Evolutionary conservation across 2,888 invertebrate species (phyloP).

Genomic region (Boloria selene): DNA sequence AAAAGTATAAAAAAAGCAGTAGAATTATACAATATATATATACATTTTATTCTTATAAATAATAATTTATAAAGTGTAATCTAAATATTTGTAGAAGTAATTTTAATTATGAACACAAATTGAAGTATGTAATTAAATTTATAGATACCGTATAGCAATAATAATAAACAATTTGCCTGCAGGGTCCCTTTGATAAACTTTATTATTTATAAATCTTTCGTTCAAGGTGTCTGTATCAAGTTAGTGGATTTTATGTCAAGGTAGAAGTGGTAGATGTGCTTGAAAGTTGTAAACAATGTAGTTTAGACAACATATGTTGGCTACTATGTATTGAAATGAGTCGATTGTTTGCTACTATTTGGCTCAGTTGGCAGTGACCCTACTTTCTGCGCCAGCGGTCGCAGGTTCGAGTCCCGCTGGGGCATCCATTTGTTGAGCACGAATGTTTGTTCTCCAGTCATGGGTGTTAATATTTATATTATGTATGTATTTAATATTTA

Average conservation of each 20-base stretch:
- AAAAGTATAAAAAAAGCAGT: too few species aligned
- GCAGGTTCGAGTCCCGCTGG: too few species aligned
- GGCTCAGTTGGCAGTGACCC: too few species aligned
- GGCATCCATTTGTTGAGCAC: too few species aligned
- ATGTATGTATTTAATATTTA: too few species aligned
- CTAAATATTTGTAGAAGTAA: too few species aligned
- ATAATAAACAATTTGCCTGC: constrained; percentile 29
- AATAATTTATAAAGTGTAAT: too few species aligned
- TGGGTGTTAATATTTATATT: too few species aligned
- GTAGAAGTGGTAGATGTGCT: constrained; percentile 53
- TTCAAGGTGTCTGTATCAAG: constrained; percentile 46
- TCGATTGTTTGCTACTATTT: constrained; percentile 17
- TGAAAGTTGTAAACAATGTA: constrained; percentile 61
- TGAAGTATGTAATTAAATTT: constrained; percentile 7
- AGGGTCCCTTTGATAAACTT: constrained; percentile 39
- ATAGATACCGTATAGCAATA: not conserved
- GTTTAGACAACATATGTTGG: constrained; percentile 50
- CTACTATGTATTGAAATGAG: constrained; percentile 51
- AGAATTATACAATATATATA: too few species aligned
- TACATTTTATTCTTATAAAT: too few species aligned
- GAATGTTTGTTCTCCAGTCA: too few species aligned
- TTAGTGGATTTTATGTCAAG: constrained; percentile 59
- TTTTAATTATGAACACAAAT: not conserved
- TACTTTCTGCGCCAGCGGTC: too few species aligned
- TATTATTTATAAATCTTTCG: constrained; percentile 44